Conservation (phyloP, 1,140 invertebrate genomes). For the Chelonus insularis region DNA sequence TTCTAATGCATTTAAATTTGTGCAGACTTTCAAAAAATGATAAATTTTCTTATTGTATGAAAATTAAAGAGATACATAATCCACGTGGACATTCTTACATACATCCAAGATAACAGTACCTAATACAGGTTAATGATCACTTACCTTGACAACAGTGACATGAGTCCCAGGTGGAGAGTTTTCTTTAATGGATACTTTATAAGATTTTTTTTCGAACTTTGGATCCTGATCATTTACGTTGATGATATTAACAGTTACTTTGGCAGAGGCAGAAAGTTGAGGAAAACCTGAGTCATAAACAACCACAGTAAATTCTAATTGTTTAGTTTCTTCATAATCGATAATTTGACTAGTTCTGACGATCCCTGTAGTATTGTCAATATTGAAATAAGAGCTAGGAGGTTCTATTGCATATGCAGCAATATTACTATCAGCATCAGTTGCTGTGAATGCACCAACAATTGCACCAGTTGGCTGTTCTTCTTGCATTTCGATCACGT, state of each 20-base stretch:
- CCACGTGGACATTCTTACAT: too few relatives aligned
- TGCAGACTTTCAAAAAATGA: too few relatives aligned
- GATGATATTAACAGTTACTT: constrained; percentile 74
- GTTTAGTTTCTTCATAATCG: constrained; percentile 80
- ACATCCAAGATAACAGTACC: too few relatives aligned
- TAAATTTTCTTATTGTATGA: too few relatives aligned
- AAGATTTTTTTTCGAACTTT: constrained; percentile 69
- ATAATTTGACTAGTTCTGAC: constrained; percentile 77
- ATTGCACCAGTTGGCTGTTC: constrained; percentile 81
- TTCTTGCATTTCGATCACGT: constrained; percentile 75
- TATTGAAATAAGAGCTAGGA: constrained; percentile 74
- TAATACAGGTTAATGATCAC: too few relatives aligned
- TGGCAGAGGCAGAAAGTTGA: constrained; percentile 72
- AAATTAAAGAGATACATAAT: too few relatives aligned
- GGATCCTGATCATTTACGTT: constrained; percentile 90
- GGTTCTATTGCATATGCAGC: constrained; percentile 74
- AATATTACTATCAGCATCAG: constrained; percentile 82
- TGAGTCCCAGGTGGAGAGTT: constrained; percentile 72
- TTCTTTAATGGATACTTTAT: constrained; percentile 73
- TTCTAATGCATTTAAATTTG: too few relatives aligned
- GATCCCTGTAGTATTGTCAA: constrained; percentile 78
- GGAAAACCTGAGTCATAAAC: constrained; percentile 85
- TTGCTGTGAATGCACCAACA: constrained; percentile 78
- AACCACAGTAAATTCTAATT: constrained; percentile 76
- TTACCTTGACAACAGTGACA: constrained; percentile 66